These are phyloP conservation scores for Pocillopora meandrina DNA, from an alignment of 92 coral and sea anemone species.

Conservation along the genomic window DNA sequence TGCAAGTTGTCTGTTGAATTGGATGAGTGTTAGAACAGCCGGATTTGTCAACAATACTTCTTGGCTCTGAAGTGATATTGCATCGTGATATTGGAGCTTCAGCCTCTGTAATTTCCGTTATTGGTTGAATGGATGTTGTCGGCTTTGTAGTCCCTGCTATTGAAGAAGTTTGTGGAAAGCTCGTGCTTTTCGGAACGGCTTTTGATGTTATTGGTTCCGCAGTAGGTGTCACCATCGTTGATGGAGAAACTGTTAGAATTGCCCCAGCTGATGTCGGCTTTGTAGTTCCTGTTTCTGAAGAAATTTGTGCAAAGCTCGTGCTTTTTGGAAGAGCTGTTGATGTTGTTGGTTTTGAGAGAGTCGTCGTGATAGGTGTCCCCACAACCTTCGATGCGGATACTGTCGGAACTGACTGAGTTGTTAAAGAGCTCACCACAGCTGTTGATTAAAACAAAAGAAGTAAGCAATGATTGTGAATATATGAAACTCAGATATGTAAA, in stretches of 20 bases:
- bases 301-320: neutral
- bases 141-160: neutral
- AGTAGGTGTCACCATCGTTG: neutral
- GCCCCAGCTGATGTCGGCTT: neutral
- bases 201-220: neutral
- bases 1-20: constrained; percentile 61
- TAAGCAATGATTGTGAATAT: neutral
- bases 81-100: constrained; percentile 19
- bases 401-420: neutral
- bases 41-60: constrained; percentile 35
- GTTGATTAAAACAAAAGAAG: neutral
- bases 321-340: neutral
- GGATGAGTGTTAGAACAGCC: constrained; percentile 54
- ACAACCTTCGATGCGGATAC: neutral
- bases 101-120: neutral
- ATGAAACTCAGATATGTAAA: too few relatives aligned
- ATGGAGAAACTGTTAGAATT: too few relatives aligned
- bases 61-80: constrained; percentile 25
- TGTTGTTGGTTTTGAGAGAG: neutral
- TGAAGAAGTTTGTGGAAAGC: neutral
- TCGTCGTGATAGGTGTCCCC: neutral
- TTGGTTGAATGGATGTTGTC: neutral
- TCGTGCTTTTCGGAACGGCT: neutral
- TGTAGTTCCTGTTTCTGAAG: neutral
- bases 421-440: neutral